Conservation (phyloP, 1,140 invertebrate genomes). For the Nasonia vitripennis region DNA sequence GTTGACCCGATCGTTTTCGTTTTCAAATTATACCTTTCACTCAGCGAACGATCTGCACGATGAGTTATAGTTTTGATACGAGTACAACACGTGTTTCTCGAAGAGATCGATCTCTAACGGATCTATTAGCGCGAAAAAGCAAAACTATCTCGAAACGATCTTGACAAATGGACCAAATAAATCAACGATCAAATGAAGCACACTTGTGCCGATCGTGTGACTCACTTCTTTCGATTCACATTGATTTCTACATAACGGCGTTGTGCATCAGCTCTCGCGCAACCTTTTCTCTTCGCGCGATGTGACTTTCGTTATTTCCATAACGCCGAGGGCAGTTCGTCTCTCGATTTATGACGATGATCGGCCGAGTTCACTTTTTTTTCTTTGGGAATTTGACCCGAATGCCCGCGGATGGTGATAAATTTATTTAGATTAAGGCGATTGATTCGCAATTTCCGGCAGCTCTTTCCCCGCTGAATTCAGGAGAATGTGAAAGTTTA, state of each 20-base stretch:
- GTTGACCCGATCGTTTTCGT: too few species aligned
- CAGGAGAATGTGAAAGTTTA: constrained; percentile 3
- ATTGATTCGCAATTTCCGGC: constrained; percentile 25
- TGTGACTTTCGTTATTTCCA: constrained; percentile 21
- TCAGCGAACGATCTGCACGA: background rate
- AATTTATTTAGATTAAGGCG: constrained; percentile 21
- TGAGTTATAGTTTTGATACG: background rate
- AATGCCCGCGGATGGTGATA: constrained; percentile 18
- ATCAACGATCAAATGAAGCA: too few species aligned
- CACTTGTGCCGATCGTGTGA: too few species aligned
- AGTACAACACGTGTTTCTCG: background rate
- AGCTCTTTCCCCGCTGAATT: background rate
- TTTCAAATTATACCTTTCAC: background rate
- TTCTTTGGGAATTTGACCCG: constrained; percentile 17
- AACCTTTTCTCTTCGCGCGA: constrained; percentile 16
- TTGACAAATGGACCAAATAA: background rate
- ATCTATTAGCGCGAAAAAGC: background rate
- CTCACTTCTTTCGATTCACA: too few species aligned
- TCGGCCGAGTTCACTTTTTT: constrained; percentile 3
- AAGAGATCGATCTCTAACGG: background rate
- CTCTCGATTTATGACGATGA: background rate
- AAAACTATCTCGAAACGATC: background rate
- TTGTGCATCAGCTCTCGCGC: background rate
- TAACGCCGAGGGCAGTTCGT: constrained; percentile 8
- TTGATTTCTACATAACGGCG: background rate